Base-by-base conservation (phyloP, 2,113 vertebrate species). In the Gasterosteus nipponicus region DNA sequence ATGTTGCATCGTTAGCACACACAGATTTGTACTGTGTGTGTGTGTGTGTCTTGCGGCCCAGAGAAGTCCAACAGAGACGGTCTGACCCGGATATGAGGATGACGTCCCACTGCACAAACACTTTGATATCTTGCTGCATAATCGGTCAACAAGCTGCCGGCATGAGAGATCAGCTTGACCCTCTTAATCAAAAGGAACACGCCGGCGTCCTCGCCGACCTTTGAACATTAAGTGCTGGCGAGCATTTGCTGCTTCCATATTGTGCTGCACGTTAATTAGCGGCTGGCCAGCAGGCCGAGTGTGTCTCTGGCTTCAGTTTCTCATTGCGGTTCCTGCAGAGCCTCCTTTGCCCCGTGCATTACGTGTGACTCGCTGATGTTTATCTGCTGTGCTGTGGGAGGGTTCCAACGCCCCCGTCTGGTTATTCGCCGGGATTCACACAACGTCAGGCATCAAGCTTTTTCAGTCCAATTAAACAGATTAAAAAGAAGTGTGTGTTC, bases 261-360 rank as follows among this genome's bases (percentile, higher is more conserved):
- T 62, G n/a, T 44, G 41, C 31, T 63, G 61, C 44, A 14, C 42
- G 11, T 62, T 62, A 44, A 51, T 77, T 49, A 51, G 14, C 39
- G 44, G 38, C n/a, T 7, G 1, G 5, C 16, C 60, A 38, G 66
- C 22, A 7, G 38, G 15, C 19, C 29, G 41, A 72, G 46, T 46
- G 59, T n/a, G 53, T 59, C 11, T 66, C 39, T 47, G 31, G 46
- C 57, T 46, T 54, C 41, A 46, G 31, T 19, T 69, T 57, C 44
- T 66, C 26, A 57, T 75, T 31, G 19, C 42, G 35, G 22, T 59
- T 46, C 58, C 38, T 38, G 35, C 39, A 5, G 42, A 22, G 49
- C 18, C 11, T 31, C n/a, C 12, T 66, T 60, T n/a, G 1, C 47
- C 29, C 18, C 39, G 26, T 59, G 51, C 22, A 69, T 62, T 41